Conservation (phyloP, 2,888 invertebrate genomes). For the Phalera bucephala region DNA sequence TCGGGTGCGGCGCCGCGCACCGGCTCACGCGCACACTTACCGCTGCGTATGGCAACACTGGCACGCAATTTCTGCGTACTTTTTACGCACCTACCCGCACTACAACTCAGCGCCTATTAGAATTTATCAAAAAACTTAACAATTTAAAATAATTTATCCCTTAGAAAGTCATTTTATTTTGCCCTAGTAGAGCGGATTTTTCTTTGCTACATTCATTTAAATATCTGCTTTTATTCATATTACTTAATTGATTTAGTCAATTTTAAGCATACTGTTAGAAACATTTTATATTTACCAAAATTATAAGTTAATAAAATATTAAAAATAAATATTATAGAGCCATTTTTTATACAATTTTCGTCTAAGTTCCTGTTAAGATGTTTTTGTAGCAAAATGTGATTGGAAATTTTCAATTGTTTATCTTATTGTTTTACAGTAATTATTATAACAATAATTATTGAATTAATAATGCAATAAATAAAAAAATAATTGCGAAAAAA, state of each 20-base stretch:
- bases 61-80: constrained; percentile 54
- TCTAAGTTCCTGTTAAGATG: neutral
- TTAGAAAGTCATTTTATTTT: constrained; percentile 49
- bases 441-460: no score
- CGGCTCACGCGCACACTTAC: constrained; percentile 48
- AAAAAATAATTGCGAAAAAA: no score
- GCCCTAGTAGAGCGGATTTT: constrained; percentile 30
- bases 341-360: constrained; percentile 13
- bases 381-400: neutral
- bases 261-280: neutral
- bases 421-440: no score
- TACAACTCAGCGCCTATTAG: constrained; percentile 75
- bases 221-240: constrained; percentile 3
- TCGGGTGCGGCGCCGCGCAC: constrained; percentile 12
- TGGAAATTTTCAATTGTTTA: no score
- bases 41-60: constrained; percentile 71
- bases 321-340: neutral
- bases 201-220: constrained; percentile 3
- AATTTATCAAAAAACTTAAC: constrained; percentile 64
- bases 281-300: constrained; percentile 1
- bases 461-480: no score
- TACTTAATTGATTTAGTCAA: constrained; percentile 9
- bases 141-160: constrained; percentile 52
- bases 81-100: constrained; percentile 61
- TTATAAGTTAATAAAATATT: constrained; percentile 1